These are phyloP conservation scores for Nixonia krombeini DNA, from an alignment of 1,140 invertebrate species.

Conservation along the genomic window DNA sequence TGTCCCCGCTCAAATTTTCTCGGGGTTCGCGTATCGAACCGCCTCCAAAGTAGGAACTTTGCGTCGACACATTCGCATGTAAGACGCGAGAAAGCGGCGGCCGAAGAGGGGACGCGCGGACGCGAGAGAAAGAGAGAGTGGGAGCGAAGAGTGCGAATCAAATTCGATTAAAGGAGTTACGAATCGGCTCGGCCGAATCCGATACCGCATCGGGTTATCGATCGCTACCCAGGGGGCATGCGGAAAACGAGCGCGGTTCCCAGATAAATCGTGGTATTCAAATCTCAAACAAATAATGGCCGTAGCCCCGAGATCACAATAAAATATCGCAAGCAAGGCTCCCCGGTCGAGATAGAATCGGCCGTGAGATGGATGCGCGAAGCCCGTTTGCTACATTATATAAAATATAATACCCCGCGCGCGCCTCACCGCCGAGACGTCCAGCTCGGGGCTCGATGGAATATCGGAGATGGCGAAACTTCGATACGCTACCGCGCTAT, in stretches of 20 bases:
- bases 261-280: constrained; percentile 44
- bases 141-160: constrained; percentile 10
- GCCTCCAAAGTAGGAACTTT: too few relatives aligned
- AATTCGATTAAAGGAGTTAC: constrained; percentile 23
- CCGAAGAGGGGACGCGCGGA: too few relatives aligned
- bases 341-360: constrained; percentile 42
- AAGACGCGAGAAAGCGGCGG: too few relatives aligned
- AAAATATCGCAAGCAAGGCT: constrained; percentile 41
- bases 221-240: constrained; percentile 32
- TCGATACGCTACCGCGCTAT: constrained; percentile 14
- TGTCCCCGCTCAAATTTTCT: not conserved
- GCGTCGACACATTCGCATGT: too few relatives aligned
- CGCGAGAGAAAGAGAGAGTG: too few relatives aligned
- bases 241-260: constrained; percentile 36
- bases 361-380: constrained; percentile 28
- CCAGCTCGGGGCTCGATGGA: constrained; percentile 29
- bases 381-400: constrained; percentile 9
- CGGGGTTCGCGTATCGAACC: not conserved
- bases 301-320: constrained; percentile 37
- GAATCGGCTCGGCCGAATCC: constrained; percentile 17
- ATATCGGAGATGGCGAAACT: constrained; percentile 36
- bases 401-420: constrained; percentile 14
- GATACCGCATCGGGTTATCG: constrained; percentile 45
- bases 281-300: constrained; percentile 44
- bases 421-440: constrained; percentile 1